Conservation (phyloP, 2,113 vertebrate species). For the Geothlypis trichas region DNA sequence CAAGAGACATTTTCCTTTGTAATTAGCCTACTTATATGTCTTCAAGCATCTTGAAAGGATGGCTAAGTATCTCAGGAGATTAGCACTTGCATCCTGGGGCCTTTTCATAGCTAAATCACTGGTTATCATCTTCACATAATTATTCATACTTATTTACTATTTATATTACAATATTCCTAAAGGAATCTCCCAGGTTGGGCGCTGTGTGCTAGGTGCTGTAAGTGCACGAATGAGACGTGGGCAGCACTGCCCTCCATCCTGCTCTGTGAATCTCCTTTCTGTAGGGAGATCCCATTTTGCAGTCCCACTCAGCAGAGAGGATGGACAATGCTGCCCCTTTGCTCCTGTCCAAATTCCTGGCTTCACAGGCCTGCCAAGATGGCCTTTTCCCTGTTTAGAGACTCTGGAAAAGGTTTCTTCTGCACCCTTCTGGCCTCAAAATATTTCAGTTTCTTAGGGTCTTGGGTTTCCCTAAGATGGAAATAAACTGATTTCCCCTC, state of each 20-base stretch:
- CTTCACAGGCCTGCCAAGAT: neutral
- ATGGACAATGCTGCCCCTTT: neutral
- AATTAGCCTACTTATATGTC: slow-evolving; percentile 58
- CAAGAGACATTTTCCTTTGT: slow-evolving; percentile 49
- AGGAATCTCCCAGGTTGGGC: neutral
- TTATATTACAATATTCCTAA: slow-evolving; percentile 22
- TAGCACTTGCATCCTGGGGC: slow-evolving; percentile 17
- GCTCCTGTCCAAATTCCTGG: neutral
- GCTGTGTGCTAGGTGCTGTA: neutral
- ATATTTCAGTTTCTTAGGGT: neutral
- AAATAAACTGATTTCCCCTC: neutral
- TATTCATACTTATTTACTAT: slow-evolving; percentile 57
- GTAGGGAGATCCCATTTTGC: neutral
- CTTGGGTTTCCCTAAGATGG: neutral
- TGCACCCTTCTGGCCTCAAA: neutral
- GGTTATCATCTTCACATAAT: slow-evolving; percentile 46
- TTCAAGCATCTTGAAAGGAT: slow-evolving; percentile 48
- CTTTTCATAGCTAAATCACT: slow-evolving; percentile 33
- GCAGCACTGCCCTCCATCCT: neutral
- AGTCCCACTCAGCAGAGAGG: neutral
- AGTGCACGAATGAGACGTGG: neutral
- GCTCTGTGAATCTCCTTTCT: neutral
- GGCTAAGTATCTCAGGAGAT: slow-evolving; percentile 35
- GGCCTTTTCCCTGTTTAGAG: neutral
- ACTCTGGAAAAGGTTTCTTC: neutral